Percentiles rank a stretch among this genome's conserved stretches.
phyloP scores from a whole-genome alignment of 1,140 invertebrate genomes.

The Saccostrea cuccullata region DNA sequence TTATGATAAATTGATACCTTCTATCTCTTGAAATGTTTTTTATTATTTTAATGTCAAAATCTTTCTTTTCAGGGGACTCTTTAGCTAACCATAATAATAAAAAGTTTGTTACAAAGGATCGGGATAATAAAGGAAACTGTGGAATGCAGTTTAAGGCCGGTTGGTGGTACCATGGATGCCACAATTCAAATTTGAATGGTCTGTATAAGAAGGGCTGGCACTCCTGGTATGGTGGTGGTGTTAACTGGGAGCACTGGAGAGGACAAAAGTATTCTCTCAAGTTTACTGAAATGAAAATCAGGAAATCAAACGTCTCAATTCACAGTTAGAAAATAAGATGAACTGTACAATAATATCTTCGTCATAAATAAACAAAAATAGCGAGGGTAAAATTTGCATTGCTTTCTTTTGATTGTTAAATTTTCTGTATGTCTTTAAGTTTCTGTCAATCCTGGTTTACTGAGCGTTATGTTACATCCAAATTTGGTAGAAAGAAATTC shows the following conservation, averaged over 20 bases:
- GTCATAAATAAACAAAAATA: too few relatives aligned
- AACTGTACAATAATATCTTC: too few relatives aligned
- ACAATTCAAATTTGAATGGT: constrained; percentile 1
- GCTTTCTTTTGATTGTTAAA: too few relatives aligned
- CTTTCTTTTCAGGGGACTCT: not conserved
- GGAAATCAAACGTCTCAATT: not conserved
- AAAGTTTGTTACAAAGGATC: not conserved
- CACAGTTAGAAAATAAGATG: too few relatives aligned
- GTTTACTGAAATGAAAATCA: constrained; percentile 21
- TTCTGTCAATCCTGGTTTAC: too few relatives aligned
- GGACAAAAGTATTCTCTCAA: constrained; percentile 24
- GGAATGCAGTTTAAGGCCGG: not conserved
- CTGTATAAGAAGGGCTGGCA: constrained; percentile 2
- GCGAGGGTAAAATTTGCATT: too few relatives aligned
- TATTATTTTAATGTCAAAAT: too few relatives aligned
- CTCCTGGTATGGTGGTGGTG: not conserved
- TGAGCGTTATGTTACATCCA: too few relatives aligned
- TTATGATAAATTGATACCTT: too few relatives aligned
- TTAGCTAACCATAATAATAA: not conserved
- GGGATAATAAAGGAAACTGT: not conserved
- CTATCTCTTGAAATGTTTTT: too few relatives aligned
- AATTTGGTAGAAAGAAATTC: too few relatives aligned
- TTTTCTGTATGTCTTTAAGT: too few relatives aligned
- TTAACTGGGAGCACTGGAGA: not conserved
- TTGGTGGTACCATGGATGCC: constrained; percentile 23